These are phyloP conservation scores for Brenthis ino DNA, from an alignment of 2,888 invertebrate genomes.

Conservation along the genomic window DNA sequence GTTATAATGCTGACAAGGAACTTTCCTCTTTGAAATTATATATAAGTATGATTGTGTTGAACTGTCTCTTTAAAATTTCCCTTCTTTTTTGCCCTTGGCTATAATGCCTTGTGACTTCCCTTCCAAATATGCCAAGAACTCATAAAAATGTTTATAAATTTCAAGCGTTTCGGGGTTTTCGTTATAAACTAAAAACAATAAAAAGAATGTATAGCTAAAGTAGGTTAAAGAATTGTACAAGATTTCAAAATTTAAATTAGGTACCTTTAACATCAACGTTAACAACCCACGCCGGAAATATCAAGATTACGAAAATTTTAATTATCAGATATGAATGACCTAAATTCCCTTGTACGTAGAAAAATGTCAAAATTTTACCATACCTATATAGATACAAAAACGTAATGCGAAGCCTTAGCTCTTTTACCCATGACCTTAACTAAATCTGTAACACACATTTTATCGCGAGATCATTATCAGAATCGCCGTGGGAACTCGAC, in stretches of 20 bases:
- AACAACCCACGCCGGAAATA: not conserved
- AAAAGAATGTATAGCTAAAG: too few species aligned
- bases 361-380: not conserved
- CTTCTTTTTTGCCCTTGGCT: too few species aligned
- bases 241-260: too few species aligned
- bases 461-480: slow-evolving; percentile 33
- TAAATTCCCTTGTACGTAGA: not conserved
- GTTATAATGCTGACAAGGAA: slow-evolving; percentile 38
- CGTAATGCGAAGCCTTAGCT: not conserved
- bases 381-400: slow-evolving; percentile 8
- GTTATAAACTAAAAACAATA: too few species aligned
- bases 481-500: slow-evolving; percentile 38
- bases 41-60: too few species aligned
- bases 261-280: too few species aligned
- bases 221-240: too few species aligned
- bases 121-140: too few species aligned
- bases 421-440: slow-evolving; percentile 32
- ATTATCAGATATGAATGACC: not conserved
- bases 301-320: slow-evolving; percentile 1
- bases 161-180: too few species aligned
- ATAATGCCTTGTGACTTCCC: too few species aligned
- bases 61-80: too few species aligned
- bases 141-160: too few species aligned
- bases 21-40: slow-evolving; percentile 22
- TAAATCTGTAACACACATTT: slow-evolving; percentile 35